These are phyloP conservation scores for Glandiceps talaboti DNA, from an alignment of 53 echinoderm and acorn worm species.

Conservation along the genomic window DNA sequence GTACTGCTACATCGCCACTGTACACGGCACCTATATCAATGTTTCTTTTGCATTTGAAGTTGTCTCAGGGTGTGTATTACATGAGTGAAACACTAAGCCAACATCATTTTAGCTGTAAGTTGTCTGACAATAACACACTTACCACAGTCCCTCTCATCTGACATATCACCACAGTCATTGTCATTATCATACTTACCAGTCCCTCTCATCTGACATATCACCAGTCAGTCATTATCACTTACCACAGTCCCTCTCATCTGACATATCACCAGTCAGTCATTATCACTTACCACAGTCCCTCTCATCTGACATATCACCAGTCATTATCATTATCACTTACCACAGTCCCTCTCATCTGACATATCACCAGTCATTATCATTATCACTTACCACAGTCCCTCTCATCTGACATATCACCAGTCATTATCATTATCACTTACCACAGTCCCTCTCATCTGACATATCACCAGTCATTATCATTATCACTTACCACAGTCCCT, in stretches of 20 bases:
- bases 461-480: slow-evolving; percentile 50
- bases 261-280: slow-evolving; percentile 53
- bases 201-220: too few relatives aligned
- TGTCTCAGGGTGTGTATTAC: too few relatives aligned
- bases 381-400: slow-evolving; percentile 37
- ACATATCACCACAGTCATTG: slow-evolving; percentile 19
- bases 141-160: slow-evolving; percentile 22
- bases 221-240: too few relatives aligned
- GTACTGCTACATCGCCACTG: too few relatives aligned
- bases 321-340: slow-evolving; percentile 48
- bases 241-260: slow-evolving; percentile 36
- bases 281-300: slow-evolving; percentile 37
- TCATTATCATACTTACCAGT: slow-evolving; percentile 21
- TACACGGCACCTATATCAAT: too few relatives aligned
- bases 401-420: slow-evolving; percentile 69
- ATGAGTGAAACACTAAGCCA: too few relatives aligned
- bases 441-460: slow-evolving; percentile 48
- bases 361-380: slow-evolving; percentile 50
- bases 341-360: slow-evolving; percentile 48
- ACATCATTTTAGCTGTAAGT: too few relatives aligned
- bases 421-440: slow-evolving; percentile 48
- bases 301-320: slow-evolving; percentile 69
- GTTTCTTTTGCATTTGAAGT: too few relatives aligned
- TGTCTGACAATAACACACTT: too few relatives aligned
- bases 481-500: slow-evolving; percentile 37